These are phyloP conservation scores for Gallinago paraguaiae DNA, from an alignment of 2,113 vertebrate species.

Conservation along the genomic window DNA sequence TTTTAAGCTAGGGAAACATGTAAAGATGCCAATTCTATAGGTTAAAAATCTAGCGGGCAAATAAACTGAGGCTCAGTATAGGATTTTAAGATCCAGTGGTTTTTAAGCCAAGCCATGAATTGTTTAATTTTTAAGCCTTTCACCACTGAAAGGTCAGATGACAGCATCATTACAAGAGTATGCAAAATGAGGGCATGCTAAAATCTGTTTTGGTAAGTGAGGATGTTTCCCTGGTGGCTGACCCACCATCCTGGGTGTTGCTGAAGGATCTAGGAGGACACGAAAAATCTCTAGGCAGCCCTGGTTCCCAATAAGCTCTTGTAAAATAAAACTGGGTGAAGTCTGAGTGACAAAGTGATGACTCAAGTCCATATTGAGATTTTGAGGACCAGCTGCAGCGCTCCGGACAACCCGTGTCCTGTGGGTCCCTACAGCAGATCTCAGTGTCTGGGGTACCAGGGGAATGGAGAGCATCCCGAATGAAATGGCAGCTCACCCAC, in stretches of 20 bases:
- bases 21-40: neutral
- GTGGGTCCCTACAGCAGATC: neutral
- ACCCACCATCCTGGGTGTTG: neutral
- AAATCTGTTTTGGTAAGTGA: neutral
- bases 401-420: neutral
- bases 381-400: accelerated
- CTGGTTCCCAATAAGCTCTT: neutral
- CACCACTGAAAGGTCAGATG: neutral
- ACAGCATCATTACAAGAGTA: neutral
- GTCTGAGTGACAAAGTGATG: neutral
- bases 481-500: neutral
- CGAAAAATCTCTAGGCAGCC: neutral
- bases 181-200: neutral
- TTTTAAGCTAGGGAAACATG: neutral
- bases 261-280: neutral
- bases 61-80: neutral
- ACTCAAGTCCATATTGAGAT: neutral
- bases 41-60: neutral
- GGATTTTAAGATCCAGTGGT: neutral
- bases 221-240: neutral
- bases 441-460: neutral
- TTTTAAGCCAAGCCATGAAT: neutral
- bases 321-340: neutral
- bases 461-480: neutral
- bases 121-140: no score